Percentiles rank a stretch among this genome's conserved stretches.
phyloP scores from a whole-genome alignment of 2,113 vertebrate species.

The Rhynchopsitta pachyrhyncha region DNA sequence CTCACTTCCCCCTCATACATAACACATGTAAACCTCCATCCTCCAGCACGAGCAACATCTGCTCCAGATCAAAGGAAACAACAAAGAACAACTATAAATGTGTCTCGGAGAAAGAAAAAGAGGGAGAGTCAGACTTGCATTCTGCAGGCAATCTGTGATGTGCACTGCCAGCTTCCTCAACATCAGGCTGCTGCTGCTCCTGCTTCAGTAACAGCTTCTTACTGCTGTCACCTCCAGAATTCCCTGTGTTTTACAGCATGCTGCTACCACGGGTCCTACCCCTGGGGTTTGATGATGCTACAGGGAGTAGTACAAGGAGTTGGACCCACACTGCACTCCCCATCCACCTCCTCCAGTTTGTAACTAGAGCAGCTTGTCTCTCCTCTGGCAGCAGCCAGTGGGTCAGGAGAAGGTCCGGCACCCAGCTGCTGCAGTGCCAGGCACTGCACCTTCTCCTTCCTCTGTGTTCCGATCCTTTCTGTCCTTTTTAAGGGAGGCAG shows the following conservation, averaged over 20 bases:
- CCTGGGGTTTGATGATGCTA: background rate
- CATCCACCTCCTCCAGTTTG: background rate
- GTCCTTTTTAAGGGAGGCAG: background rate
- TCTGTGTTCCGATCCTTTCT: background rate
- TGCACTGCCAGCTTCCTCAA: background rate
- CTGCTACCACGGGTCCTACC: background rate
- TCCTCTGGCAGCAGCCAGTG: accelerated
- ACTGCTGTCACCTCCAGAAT: background rate
- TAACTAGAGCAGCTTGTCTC: background rate
- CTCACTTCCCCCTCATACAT: background rate
- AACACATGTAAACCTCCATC: constrained; percentile 28
- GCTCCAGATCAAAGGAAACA: constrained; percentile 50
- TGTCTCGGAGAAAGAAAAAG: background rate
- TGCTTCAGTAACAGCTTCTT: background rate
- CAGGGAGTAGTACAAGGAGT: background rate
- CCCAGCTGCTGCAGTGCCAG: background rate
- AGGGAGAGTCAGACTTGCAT: background rate
- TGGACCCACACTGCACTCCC: background rate
- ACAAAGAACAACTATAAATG: constrained; percentile 40
- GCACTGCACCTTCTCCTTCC: background rate
- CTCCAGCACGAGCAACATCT: constrained; percentile 24
- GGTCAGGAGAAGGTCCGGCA: background rate
- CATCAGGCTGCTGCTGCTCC: background rate
- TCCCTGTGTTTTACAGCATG: background rate
- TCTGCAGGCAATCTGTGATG: constrained; percentile 30